Evolutionary conservation across 1,140 invertebrate species (phyloP), one percentile per base, ranked within the genome.

Genomic region (Mamestra configurata): DNA sequence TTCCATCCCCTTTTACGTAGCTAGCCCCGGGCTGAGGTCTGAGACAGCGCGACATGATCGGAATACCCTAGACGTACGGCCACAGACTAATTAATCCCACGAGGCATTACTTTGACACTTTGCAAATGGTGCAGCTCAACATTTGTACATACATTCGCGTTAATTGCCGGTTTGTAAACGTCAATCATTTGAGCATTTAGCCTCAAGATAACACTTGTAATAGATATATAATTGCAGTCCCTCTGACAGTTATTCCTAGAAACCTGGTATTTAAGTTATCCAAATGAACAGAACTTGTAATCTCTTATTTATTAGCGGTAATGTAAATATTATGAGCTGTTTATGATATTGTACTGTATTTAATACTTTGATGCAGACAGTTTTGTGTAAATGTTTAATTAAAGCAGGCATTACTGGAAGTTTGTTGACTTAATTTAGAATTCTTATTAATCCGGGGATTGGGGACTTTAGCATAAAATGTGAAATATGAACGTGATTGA

Each of bases 1-100:
- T 85, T 79, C 80, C 55, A 64, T 79, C 66, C 51, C 73, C 77
- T 49, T 84, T 83, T 83, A 81, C 75, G 81, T 81, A 79, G 71
- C 81, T 70, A 78, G 77, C 77, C 61, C 31, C 37, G 46, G 51
- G 57, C 24, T 79, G 40, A 27, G 27, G 24, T 71, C 43, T 27
- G 66, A 40, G 59, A 37, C 61, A n/a, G 13, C 22, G 73, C 49
- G 77, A 77, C 76, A 61, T 79, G 82, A 82, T 82, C 76, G 35
- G 53, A 59, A 57, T 75, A 75, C 51, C 31, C 27, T 27, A 59
- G 70, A 37, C n/a, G 51, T 59, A 18, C 20, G 11, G 40, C 35
- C 43, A 43, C 53, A 59, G 18, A 20, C 35, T 75, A 75, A 75
- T 75, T 75, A 75, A 22, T 57, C 53, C 51, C 27, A 59, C 35